Base-by-base conservation (phyloP, 2,888 invertebrate species). In the Watsonalla cultraria region DNA sequence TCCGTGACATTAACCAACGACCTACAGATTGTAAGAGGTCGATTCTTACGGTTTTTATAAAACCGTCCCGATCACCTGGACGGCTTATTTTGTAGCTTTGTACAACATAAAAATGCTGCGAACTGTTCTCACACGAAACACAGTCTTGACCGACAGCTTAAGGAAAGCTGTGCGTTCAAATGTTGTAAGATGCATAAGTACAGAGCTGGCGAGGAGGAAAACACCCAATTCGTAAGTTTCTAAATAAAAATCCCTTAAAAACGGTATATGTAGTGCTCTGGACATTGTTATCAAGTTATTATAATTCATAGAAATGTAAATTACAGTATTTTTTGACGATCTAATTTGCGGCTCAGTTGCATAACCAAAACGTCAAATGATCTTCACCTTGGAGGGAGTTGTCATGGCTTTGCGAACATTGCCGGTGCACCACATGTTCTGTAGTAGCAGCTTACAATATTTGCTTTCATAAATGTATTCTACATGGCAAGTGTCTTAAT, bases 121-220 rank as follows among this genome's bases (percentile, higher is more conserved):
- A 91, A 94, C 94, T 84, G 93, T 94, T 74, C 86, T 93, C 76
- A 86, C 93, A 83, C 94, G 94, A 90, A 94, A 93, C 82, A 93
- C 94, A 81, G 83, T 93, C 70, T 80, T 94, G 70, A 93, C 93
- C 74, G 91, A 92, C 76, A 86, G 92, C 72, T 80, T 94, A 51
- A 92, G 92, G 81, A 93, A 92, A 87, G 88, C 91, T 69, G 77
- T 92, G 61, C 87, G 93, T 72, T 83, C 84, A 61, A 94, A 93
- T 80, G 79, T 91, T 67, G 82, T 92, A 60, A 92, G 93, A 86
- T 93, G 93, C 82, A 66, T 93, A 65, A 91, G 91, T 65, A 91
- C 92, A 62, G 93, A 94, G 84, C 91, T 93, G 78, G 79, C 90
- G 61, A 93, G 92, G 84, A 92, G 92, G 80, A 92, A 92, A 86